Conservation (phyloP, 2,797 vertebrate species). For the Tangara arthus region DNA sequence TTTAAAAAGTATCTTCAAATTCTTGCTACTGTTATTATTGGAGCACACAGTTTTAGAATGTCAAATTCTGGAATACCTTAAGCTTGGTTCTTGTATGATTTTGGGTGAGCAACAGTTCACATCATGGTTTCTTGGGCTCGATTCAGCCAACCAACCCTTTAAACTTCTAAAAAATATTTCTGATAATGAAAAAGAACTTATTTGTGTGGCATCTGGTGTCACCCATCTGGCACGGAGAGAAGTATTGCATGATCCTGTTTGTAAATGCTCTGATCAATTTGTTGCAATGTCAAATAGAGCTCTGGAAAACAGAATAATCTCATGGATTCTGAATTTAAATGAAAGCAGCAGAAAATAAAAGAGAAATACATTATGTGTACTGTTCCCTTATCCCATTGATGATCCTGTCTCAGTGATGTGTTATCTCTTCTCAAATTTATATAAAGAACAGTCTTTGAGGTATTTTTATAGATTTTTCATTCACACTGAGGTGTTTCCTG, state of each 20-base stretch:
- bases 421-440: background rate
- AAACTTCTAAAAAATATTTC: background rate
- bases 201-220: background rate
- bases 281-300: background rate
- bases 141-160: background rate
- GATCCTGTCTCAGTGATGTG: background rate
- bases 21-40: accelerated
- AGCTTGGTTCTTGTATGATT: background rate
- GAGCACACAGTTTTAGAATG: background rate
- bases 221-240: background rate
- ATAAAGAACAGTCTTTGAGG: background rate
- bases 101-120: background rate
- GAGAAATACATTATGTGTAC: background rate
- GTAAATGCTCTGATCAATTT: background rate
- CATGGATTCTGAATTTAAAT: background rate
- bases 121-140: background rate
- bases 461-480: background rate
- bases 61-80: background rate
- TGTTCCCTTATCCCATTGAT: background rate
- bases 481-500: background rate
- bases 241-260: background rate
- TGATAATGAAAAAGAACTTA: background rate
- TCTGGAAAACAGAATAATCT: background rate
- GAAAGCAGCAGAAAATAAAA: background rate
- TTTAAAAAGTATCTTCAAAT: background rate